Conservation (phyloP, 2,888 invertebrate species). For the Xestia rhomboidea region DNA sequence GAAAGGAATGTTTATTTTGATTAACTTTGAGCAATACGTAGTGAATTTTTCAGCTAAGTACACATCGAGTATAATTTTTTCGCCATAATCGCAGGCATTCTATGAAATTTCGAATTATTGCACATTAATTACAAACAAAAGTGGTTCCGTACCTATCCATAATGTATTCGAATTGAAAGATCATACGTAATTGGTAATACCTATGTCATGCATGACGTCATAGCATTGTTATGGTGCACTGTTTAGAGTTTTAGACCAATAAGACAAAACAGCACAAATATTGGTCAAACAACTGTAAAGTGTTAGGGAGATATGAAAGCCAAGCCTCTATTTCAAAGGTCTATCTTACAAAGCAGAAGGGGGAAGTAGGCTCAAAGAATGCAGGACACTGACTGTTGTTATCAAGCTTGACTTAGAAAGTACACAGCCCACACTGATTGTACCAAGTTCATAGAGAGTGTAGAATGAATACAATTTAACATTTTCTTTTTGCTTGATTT, state of each 20-base stretch:
- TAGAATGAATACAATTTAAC: neutral
- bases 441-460: neutral
- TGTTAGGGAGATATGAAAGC: neutral
- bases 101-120: conserved; percentile 13
- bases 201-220: conserved; percentile 14
- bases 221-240: conserved; percentile 13
- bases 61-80: neutral
- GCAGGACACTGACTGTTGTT: neutral
- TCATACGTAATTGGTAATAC: neutral
- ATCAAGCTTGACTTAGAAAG: neutral
- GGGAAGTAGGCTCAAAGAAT: no score
- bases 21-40: neutral
- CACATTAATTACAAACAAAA: conserved; percentile 17
- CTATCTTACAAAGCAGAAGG: neutral
- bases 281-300: neutral
- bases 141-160: neutral
- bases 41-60: neutral
- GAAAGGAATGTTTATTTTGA: neutral
- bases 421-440: neutral
- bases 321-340: neutral
- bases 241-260: neutral
- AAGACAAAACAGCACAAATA: neutral
- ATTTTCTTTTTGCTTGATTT: conserved; percentile 59
- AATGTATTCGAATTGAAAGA: conserved; percentile 1
- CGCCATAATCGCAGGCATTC: neutral